phyloP scores from a whole-genome alignment of 2,797 vertebrate species.

The Spinus pinus region DNA sequence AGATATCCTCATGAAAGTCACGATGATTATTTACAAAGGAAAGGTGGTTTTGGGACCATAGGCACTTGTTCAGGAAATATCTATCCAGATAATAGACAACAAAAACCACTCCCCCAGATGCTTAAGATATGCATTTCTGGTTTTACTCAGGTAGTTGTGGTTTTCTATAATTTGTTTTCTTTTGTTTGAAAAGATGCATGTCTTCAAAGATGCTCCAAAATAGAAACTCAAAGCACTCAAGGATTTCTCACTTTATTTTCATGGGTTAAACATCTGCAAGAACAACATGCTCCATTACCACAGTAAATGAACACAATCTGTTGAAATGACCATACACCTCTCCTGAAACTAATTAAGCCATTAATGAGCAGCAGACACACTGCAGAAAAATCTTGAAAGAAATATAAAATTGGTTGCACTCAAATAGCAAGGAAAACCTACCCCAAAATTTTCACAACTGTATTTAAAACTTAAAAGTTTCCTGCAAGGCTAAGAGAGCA shows the following conservation, averaged over 20 bases:
- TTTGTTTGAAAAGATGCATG: not conserved
- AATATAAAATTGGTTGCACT: not conserved
- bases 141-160: not conserved
- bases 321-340: not conserved
- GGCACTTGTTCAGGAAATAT: not conserved
- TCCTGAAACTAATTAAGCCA: not conserved
- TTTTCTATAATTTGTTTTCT: not conserved
- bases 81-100: not conserved
- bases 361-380: not conserved
- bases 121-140: not conserved
- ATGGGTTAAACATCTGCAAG: not conserved
- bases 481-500: not conserved
- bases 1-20: not conserved
- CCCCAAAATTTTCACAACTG: not conserved
- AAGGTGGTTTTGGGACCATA: not conserved
- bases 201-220: not conserved
- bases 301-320: not conserved
- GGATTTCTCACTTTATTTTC: not conserved
- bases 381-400: not conserved
- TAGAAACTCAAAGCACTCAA: not conserved
- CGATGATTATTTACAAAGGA: rapidly evolving
- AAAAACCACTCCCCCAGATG: not conserved
- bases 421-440: not conserved
- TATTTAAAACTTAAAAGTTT: not conserved
- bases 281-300: not conserved